Evolutionary conservation across 2,888 invertebrate species (phyloP).

Genomic region (Petrolisthes cinctipes): DNA sequence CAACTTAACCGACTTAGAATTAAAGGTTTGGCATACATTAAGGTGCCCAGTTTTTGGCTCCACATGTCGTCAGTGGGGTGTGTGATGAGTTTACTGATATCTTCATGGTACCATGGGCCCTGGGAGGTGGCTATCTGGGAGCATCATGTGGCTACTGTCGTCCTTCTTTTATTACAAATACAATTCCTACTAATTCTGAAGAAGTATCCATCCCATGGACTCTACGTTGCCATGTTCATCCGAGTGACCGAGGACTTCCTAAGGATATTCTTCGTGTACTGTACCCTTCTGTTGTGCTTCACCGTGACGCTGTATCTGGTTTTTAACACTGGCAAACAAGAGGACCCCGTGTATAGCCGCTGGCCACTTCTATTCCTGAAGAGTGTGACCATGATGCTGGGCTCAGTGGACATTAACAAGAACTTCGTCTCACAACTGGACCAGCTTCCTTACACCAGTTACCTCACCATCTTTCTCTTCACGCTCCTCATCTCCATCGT

Average conservation of each 20-base stretch:
- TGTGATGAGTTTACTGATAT: slow-evolving; percentile 2
- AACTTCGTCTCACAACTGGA: slow-evolving; percentile 70
- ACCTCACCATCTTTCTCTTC: slow-evolving; percentile 74
- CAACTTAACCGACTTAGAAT: slow-evolving; percentile 32
- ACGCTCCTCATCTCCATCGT: slow-evolving; percentile 75
- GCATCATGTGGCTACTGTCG: slow-evolving; percentile 53
- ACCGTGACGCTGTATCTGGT: slow-evolving; percentile 71
- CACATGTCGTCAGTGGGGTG: neutral
- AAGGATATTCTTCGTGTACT: slow-evolving; percentile 72
- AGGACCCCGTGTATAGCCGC: slow-evolving; percentile 69
- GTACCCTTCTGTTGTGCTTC: slow-evolving; percentile 74
- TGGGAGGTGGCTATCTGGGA: slow-evolving; percentile 39
- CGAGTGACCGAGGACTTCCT: slow-evolving; percentile 75
- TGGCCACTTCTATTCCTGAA: slow-evolving; percentile 73
- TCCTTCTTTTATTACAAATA: slow-evolving; percentile 48
- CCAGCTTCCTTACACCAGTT: slow-evolving; percentile 67
- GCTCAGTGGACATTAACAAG: slow-evolving; percentile 74
- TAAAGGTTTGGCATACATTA: slow-evolving; percentile 18
- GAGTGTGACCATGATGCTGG: slow-evolving; percentile 76
- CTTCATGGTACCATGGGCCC: slow-evolving; percentile 14
- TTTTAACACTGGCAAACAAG: slow-evolving; percentile 11
- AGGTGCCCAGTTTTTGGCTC: slow-evolving; percentile 8
- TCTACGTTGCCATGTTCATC: slow-evolving; percentile 76
- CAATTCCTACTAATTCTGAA: slow-evolving; percentile 56
- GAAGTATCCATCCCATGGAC: slow-evolving; percentile 72